Evolutionary conservation across 2,113 vertebrate genomes (phyloP).

Genomic region (Barnardius zonarius): DNA sequence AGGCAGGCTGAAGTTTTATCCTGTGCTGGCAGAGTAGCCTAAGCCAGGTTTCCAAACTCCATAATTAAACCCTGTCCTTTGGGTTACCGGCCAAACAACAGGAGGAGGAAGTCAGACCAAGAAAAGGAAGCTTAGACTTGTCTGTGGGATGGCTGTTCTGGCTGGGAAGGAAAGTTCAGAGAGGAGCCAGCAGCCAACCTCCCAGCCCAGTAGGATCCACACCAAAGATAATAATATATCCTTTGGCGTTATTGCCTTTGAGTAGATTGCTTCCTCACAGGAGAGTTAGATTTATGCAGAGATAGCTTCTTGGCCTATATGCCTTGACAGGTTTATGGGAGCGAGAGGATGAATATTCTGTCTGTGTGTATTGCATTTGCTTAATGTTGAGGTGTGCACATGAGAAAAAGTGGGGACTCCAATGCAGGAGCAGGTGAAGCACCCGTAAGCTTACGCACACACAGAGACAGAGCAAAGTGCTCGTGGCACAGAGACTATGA

Average conservation of each 20-base stretch:
- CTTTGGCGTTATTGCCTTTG: constrained; percentile 61
- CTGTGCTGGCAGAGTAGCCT: background rate
- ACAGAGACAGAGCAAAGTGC: background rate
- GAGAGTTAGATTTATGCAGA: constrained; percentile 61
- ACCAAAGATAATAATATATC: constrained; percentile 67
- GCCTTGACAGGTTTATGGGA: constrained; percentile 63
- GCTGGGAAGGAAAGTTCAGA: constrained; percentile 54
- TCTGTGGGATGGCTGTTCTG: constrained; percentile 56
- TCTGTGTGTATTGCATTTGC: constrained; percentile 21
- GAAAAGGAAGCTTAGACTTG: constrained; percentile 50
- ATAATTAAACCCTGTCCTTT: constrained; percentile 49
- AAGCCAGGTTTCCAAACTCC: constrained; percentile 35
- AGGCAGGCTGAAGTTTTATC: constrained; percentile 26
- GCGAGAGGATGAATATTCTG: constrained; percentile 44
- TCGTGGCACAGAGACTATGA: background rate
- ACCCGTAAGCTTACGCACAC: background rate
- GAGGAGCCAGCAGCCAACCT: constrained; percentile 54
- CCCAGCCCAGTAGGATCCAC: constrained; percentile 59
- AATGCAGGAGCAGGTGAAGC: background rate
- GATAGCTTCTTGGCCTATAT: constrained; percentile 52
- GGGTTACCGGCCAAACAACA: constrained; percentile 40
- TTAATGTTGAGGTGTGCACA: constrained; percentile 50
- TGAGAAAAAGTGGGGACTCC: constrained; percentile 5
- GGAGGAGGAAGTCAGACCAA: constrained; percentile 48
- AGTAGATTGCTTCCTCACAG: constrained; percentile 59